Evolutionary conservation across 2,888 invertebrate species (phyloP).

Genomic region (Cheilosia impressa): DNA sequence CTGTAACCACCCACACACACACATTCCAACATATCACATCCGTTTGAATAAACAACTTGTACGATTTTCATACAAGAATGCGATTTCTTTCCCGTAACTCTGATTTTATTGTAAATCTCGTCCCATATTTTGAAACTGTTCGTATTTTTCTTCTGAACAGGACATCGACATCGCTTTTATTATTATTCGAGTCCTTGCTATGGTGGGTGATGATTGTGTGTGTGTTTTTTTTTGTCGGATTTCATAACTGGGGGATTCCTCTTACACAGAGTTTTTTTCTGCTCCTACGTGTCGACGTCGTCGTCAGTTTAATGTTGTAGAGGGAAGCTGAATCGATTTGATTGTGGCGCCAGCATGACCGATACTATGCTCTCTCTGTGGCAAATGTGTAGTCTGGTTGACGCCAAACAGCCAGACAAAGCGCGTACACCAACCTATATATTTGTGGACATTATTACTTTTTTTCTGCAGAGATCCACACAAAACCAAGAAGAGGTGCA

Average conservation of each 20-base stretch:
- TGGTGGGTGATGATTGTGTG: conserved; percentile 32
- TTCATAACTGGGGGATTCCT: conserved; percentile 42
- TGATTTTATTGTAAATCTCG: conserved; percentile 66
- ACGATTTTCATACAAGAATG: conserved; percentile 64
- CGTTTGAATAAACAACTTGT: conserved; percentile 70
- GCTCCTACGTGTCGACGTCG: conserved; percentile 25
- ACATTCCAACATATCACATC: conserved; percentile 30
- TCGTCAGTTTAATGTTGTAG: conserved; percentile 39
- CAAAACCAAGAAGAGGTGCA: conserved; percentile 22
- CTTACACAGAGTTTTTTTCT: conserved; percentile 2
- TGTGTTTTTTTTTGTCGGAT: conserved; percentile 30
- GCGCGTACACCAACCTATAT: conserved; percentile 45
- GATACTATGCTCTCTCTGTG: conserved; percentile 61
- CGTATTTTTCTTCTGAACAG: conserved; percentile 42
- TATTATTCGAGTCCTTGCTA: conserved; percentile 29
- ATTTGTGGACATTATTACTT: not conserved
- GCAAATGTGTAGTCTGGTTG: conserved; percentile 62
- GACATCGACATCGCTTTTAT: conserved; percentile 37
- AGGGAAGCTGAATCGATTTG: conserved; percentile 73
- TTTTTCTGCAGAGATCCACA: not conserved
- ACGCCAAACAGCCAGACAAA: conserved; percentile 65
- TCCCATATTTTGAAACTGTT: conserved; percentile 49
- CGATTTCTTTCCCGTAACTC: conserved; percentile 55
- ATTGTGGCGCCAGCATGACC: conserved; percentile 72
- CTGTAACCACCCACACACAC: conserved; percentile 22